Evolutionary conservation across 2,888 invertebrate species (phyloP).

Genomic region (Troides aeacus): DNA sequence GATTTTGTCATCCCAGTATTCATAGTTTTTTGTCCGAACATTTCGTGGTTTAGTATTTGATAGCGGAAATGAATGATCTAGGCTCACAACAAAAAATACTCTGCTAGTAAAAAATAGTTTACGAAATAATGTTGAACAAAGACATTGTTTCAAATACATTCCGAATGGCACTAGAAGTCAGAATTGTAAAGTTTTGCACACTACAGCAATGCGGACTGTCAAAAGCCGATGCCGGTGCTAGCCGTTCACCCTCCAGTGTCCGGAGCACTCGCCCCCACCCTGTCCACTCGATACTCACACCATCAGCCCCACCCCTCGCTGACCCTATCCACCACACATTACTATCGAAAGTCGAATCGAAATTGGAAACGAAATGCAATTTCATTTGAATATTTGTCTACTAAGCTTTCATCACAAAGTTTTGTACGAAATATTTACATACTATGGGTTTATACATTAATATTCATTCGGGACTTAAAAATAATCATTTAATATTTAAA

Average conservation of each 20-base stretch:
- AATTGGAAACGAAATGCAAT: background rate
- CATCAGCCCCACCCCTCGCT: conserved; percentile 50
- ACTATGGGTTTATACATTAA: too few relatives aligned
- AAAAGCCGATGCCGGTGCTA: conserved; percentile 64
- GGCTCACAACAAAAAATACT: too few relatives aligned
- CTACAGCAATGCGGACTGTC: conserved; percentile 69
- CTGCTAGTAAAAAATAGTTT: background rate
- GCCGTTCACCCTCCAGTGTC: conserved; percentile 59
- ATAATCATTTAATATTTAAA: too few relatives aligned
- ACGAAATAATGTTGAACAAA: conserved; percentile 20
- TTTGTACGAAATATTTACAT: too few relatives aligned
- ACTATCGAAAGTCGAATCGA: conserved; percentile 42
- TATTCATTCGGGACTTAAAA: too few relatives aligned
- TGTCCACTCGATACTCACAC: conserved; percentile 35
- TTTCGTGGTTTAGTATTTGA: too few relatives aligned
- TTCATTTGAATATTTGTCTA: background rate
- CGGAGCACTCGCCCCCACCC: conserved; percentile 52
- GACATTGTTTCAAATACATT: conserved; percentile 27
- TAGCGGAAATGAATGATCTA: background rate
- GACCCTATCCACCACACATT: conserved; percentile 48
- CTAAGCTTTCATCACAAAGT: background rate
- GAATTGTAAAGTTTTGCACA: conserved; percentile 30
- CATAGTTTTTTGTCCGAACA: too few relatives aligned
- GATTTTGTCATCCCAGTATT: too few relatives aligned
- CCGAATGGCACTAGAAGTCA: conserved; percentile 28